Evolutionary conservation across 2,113 vertebrate genomes (phyloP), one percentile per base, ranked within the genome.

Genomic region (Eulemur macaco): DNA sequence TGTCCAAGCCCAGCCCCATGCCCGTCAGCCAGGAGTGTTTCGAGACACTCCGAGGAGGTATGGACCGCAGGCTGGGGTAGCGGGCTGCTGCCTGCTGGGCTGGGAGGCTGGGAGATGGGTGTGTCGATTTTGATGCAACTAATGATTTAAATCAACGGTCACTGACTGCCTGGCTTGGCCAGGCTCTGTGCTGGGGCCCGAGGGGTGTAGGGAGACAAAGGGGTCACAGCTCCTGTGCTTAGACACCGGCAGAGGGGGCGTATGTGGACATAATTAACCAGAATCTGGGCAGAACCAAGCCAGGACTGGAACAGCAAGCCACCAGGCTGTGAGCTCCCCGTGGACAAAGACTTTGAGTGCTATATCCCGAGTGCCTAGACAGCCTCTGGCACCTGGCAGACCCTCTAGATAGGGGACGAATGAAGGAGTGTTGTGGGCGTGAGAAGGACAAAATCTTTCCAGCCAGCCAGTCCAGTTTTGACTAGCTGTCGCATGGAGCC

Each of bases 1-100:
- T 99, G 13, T 99, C 99, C 0, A 99, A 99, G 94, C 99, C 99
- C 96, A 99, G 98, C 63, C 99, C 99, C 45, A 50, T 98, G 63
- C 99, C 99, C 0, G 98, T 99, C 98, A 99, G 99, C 39, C 98
- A 98, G 86, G 98, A 99, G 96, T 99, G 99, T 96, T 98, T 99
- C 92, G 98, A 99, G 97, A 99, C 97, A 4, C 99, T 99, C 68
- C 99, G 98, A 96, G 99, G 98, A 98, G 99, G 99, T 99, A 98
- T 73, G 96, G 56, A 45, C 63, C 34, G 4, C 39, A 47, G 60
- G 31, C 63, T 34, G 11, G 89, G 52, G 58, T 39, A 20, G 18
- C 20, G 69, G 31, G 25, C 12, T 84, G 76, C 77, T 31, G 77
- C 69, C 69, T 64, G 9, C 69, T 77, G 45, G 73, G 47, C 69